Conservation (phyloP, 2,113 vertebrate genomes). For the Proteles cristata region DNA sequence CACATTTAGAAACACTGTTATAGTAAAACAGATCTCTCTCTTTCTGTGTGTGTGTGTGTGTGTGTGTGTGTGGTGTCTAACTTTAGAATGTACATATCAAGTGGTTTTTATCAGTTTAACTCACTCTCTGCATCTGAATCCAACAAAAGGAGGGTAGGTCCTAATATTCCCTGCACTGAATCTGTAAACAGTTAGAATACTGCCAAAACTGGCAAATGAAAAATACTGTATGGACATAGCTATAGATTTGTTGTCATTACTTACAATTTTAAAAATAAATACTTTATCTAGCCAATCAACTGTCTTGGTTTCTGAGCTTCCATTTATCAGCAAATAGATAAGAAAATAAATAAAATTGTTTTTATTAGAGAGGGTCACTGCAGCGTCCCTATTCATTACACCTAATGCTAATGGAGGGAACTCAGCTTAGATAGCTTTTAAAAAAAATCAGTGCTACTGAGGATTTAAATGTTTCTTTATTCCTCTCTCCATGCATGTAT, state of each 20-base stretch:
- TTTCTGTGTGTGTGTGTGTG: not conserved
- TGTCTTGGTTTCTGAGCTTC: not conserved
- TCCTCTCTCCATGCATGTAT: not conserved
- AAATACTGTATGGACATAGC: not conserved
- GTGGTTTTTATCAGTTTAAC: constrained; percentile 21
- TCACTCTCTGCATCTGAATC: not conserved
- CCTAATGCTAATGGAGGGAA: not conserved
- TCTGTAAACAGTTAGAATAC: not conserved
- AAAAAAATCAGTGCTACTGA: not conserved
- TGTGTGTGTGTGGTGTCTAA: not conserved
- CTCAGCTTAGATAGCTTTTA: not conserved
- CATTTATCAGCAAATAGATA: not conserved
- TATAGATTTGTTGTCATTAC: not conserved
- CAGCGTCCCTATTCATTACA: not conserved
- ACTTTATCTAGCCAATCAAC: not conserved
- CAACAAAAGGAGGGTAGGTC: not conserved
- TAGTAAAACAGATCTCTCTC: not conserved
- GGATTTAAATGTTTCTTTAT: not conserved
- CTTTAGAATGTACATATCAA: not conserved
- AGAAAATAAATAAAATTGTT: not conserved
- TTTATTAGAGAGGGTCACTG: not conserved
- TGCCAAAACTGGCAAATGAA: not conserved
- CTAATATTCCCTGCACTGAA: not conserved
- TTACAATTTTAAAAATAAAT: not conserved
- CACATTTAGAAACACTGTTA: not conserved